These are phyloP conservation scores for Sebastes flavidus DNA, from an alignment of 2,797 vertebrate species.

Conservation along the genomic window DNA sequence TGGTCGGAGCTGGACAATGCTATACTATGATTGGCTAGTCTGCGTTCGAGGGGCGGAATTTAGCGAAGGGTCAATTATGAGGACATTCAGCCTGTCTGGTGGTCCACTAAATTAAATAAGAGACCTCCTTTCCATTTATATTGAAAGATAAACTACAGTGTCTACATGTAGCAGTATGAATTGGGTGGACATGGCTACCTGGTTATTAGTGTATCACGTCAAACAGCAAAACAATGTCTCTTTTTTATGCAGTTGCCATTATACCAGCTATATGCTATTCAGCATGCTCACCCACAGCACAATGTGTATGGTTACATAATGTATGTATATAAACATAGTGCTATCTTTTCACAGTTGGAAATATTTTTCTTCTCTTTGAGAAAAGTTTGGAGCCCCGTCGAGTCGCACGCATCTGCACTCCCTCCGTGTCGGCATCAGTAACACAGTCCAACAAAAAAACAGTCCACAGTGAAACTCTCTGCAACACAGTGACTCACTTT, in stretches of 20 bases:
- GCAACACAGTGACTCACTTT: slow-evolving; percentile 30
- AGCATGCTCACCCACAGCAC: background rate
- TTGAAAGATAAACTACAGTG: background rate
- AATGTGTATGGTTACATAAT: background rate
- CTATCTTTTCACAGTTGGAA: background rate
- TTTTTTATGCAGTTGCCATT: background rate
- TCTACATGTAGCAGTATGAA: background rate
- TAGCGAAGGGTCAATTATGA: background rate
- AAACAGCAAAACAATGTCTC: background rate
- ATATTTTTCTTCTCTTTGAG: background rate
- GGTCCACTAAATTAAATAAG: background rate
- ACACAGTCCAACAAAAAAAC: background rate
- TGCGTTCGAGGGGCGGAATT: too few species aligned
- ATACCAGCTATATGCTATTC: background rate
- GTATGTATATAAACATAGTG: background rate
- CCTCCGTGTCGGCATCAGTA: background rate
- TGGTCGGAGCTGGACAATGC: too few species aligned
- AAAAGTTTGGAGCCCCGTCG: background rate
- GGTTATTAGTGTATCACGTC: background rate
- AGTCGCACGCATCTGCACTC: background rate
- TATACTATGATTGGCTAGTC: too few species aligned
- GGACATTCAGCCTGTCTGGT: background rate
- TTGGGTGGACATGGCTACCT: background rate
- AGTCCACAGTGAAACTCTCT: slow-evolving; percentile 16
- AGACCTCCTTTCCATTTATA: background rate